These are phyloP conservation scores for Hipposideros larvatus DNA, from an alignment of 2,797 vertebrate species.

Conservation along the genomic window DNA sequence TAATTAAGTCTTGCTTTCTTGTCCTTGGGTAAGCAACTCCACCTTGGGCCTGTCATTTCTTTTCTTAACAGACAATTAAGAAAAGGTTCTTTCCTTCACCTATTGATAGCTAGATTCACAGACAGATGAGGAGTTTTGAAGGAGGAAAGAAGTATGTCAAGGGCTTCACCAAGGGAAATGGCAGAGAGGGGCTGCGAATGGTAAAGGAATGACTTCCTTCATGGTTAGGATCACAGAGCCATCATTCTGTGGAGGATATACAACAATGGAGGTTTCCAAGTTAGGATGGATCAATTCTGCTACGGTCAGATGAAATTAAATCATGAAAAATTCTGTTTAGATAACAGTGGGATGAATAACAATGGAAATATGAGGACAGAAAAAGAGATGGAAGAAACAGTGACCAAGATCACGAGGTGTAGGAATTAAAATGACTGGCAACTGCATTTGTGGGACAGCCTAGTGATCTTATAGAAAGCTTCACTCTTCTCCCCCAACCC, in stretches of 20 bases:
- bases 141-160: background rate
- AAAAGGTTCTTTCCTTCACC: slow-evolving; percentile 56
- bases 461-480: background rate
- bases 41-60: background rate
- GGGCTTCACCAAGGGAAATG: background rate
- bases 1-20: background rate
- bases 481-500: background rate
- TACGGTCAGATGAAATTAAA: background rate
- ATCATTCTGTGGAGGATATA: background rate
- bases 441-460: background rate
- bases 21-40: background rate
- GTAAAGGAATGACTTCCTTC: background rate
- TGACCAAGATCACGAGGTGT: background rate
- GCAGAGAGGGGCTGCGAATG: background rate
- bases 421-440: background rate
- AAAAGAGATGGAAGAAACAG: background rate
- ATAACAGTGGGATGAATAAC: background rate
- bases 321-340: slow-evolving; percentile 7
- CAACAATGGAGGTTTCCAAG: slow-evolving; percentile 26
- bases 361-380: background rate
- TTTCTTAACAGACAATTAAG: slow-evolving; percentile 8
- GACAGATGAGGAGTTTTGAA: background rate
- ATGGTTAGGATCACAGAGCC: background rate
- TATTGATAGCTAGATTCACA: slow-evolving; percentile 64
- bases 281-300: background rate